Base-by-base conservation (phyloP, 2,797 vertebrate species). In the Protosalanx chinensis region DNA sequence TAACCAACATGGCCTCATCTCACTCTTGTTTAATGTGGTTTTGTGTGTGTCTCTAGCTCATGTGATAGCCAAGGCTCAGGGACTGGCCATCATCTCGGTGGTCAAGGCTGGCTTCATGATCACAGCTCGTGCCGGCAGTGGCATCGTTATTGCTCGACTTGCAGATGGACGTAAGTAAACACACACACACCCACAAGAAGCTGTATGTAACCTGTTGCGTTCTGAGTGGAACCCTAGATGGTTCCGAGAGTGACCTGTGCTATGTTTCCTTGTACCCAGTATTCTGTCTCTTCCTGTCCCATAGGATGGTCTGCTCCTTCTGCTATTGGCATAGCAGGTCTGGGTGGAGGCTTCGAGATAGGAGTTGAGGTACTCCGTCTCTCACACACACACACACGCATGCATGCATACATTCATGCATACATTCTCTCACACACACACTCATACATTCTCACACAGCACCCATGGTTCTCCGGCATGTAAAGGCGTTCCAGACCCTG, bases 261-360 rank as follows among this genome's bases (percentile, higher is more conserved):
- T 46, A 3, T n/a, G 18, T 16, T 56, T 16, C 51, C 30, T 51
- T 64, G 71, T 33, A 46, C 29, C 12, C n/a, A 18, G 5, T 6
- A 12, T 41, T 60, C 56, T 61, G 8, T 46, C 33, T 61, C 0
- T 18, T 20, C 41, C 56, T 61, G 23, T 72, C 23, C 10, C 71
- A 37, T 75, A 99, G 97, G 90, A 1, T 99, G 97, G 97, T 99
- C 97, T 7, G 96, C 97, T 7, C 97, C 97, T 1, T 96, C 97
- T 20, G 97, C 97, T 77, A 96, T 99, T 46, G 97, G 96, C 10
- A 97, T 98, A 30, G 97, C 97, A 23, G 97, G 97, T 20, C 93
- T 99, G 30, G 97, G 97, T 51, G 97, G 96, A 84, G 97, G 97
- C 77, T 98, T 99, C 76, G 96, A 99, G 88, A 94, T 98, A 18